phyloP scores from a whole-genome alignment of 2,888 invertebrate species.

The Helleia helle region DNA sequence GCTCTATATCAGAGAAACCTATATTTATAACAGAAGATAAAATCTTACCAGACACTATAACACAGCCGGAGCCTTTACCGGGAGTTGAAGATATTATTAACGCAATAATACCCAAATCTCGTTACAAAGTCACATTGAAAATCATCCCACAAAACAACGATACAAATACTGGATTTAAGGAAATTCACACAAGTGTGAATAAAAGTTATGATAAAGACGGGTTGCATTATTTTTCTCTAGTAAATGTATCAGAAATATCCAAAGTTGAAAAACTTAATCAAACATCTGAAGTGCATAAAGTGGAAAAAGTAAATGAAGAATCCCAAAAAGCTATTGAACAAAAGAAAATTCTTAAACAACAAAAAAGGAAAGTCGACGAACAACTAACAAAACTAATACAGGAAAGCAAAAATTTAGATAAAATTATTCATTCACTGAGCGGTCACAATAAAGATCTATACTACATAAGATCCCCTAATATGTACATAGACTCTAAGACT shows the following conservation, averaged over 20 bases:
- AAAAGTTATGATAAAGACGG: slow-evolving; percentile 54
- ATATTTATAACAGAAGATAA: slow-evolving; percentile 15
- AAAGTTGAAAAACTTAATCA: slow-evolving; percentile 40
- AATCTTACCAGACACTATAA: slow-evolving; percentile 9
- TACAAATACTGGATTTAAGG: slow-evolving; percentile 43
- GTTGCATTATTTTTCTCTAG: slow-evolving; percentile 39
- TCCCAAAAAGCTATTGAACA: not conserved
- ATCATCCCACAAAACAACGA: slow-evolving; percentile 46
- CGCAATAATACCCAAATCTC: slow-evolving; percentile 27
- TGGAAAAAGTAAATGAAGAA: no score
- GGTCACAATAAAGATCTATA: slow-evolving; percentile 18
- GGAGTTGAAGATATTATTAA: slow-evolving; percentile 32
- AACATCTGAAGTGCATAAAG: no score
- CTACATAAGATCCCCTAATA: not conserved
- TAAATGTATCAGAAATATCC: slow-evolving; percentile 56
- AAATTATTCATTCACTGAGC: slow-evolving; percentile 18
- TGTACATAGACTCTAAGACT: no score
- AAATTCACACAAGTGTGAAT: slow-evolving; percentile 54
- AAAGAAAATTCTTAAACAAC: slow-evolving; percentile 30
- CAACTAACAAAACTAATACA: slow-evolving; percentile 36
- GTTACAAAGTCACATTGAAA: slow-evolving; percentile 52
- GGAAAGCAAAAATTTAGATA: slow-evolving; percentile 38
- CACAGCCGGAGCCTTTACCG: slow-evolving; percentile 12
- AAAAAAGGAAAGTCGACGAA: slow-evolving; percentile 39
- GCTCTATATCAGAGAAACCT: slow-evolving; percentile 7